phyloP scores from a whole-genome alignment of 2,113 vertebrate genomes.

The Chroicocephalus ridibundus region DNA sequence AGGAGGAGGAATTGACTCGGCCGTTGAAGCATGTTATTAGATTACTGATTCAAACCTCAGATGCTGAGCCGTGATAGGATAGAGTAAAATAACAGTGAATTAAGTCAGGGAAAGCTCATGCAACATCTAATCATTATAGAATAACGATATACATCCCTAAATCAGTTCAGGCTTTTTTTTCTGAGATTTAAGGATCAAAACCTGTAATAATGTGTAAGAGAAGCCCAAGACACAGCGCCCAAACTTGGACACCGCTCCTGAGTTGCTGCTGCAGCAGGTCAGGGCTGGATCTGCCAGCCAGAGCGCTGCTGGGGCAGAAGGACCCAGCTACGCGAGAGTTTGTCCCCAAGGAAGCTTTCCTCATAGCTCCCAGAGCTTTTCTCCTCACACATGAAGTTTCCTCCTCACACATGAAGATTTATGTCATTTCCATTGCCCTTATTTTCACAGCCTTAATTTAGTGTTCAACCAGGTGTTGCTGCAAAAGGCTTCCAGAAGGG shows the following conservation, averaged over 20 bases:
- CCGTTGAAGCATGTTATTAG: neutral
- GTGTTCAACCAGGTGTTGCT: neutral
- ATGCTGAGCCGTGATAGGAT: neutral
- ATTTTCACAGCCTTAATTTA: neutral
- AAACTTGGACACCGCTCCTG: neutral
- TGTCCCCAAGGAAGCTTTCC: neutral
- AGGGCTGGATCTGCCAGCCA: neutral
- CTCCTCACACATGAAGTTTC: neutral
- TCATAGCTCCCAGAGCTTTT: neutral
- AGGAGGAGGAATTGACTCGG: neutral
- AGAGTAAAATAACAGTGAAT: neutral
- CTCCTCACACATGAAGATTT: neutral
- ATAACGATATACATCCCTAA: neutral
- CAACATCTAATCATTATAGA: neutral
- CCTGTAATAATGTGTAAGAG: neutral
- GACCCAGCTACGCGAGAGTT: rapidly evolving
- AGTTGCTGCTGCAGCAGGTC: neutral
- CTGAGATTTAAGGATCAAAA: neutral
- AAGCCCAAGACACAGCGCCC: neutral
- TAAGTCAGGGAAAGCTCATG: neutral
- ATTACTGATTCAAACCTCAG: neutral
- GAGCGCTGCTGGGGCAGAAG: neutral
- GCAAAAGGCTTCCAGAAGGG: neutral
- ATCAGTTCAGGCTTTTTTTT: neutral
- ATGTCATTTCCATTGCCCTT: neutral